phyloP scores from a whole-genome alignment of 2,797 vertebrate genomes.

The Octomys mimax region DNA sequence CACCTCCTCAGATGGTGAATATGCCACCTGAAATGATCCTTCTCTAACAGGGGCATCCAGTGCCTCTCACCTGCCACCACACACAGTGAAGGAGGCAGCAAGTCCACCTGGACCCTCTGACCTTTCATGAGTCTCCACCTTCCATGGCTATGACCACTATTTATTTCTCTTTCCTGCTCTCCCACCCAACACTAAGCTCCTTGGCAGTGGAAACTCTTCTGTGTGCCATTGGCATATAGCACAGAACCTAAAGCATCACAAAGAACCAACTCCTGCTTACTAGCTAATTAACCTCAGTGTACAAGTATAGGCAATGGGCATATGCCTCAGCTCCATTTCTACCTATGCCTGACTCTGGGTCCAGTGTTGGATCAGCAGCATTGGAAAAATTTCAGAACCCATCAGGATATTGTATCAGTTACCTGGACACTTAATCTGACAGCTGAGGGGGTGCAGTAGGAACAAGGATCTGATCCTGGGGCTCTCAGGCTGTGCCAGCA shows the following conservation, averaged over 20 bases:
- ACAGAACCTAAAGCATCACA: background rate
- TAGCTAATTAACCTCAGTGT: background rate
- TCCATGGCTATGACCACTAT: background rate
- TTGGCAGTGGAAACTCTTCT: background rate
- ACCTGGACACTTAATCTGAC: background rate
- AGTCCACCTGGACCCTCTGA: background rate
- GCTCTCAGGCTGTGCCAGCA: background rate
- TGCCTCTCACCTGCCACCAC: fast-evolving
- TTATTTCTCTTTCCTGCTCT: background rate
- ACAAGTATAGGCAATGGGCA: background rate
- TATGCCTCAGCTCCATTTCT: background rate
- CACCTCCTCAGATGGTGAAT: background rate
- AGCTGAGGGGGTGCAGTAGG: background rate
- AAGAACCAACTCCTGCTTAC: background rate
- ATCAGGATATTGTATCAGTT: background rate
- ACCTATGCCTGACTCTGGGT: no score
- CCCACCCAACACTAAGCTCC: fast-evolving
- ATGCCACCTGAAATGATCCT: no score
- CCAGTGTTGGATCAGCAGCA: background rate
- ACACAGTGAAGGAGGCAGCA: background rate
- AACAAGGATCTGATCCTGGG: background rate
- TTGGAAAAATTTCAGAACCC: background rate
- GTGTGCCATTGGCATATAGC: background rate
- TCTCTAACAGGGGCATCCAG: background rate
- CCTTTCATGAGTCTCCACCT: background rate